These are phyloP conservation scores for Xenopus laevis DNA, from an alignment of 2,113 vertebrate species.

Conservation along the genomic window DNA sequence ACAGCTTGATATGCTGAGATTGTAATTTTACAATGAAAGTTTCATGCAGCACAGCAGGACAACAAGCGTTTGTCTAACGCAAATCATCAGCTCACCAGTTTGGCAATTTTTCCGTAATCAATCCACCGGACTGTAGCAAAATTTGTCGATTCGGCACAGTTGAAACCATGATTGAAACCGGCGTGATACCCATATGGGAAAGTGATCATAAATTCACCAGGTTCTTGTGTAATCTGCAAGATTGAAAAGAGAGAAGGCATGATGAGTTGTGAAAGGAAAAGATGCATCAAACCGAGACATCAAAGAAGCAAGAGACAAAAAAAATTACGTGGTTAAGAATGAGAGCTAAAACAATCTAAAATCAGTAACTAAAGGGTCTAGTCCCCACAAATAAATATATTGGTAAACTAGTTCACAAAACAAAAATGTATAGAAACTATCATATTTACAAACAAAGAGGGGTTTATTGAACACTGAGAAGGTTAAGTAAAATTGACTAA, in stretches of 20 bases:
- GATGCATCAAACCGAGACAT: slow-evolving; percentile 24
- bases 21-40: slow-evolving; percentile 44
- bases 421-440: too few relatives aligned
- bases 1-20: slow-evolving; percentile 17
- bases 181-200: slow-evolving; percentile 97
- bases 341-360: too few relatives aligned
- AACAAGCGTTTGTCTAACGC: slow-evolving; percentile 23
- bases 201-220: slow-evolving; percentile 96
- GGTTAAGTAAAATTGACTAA: too few relatives aligned
- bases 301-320: slow-evolving; percentile 24
- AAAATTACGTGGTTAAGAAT: background rate
- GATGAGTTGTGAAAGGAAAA: slow-evolving; percentile 11
- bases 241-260: slow-evolving; percentile 26
- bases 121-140: slow-evolving; percentile 95
- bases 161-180: slow-evolving; percentile 97
- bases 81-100: slow-evolving; percentile 67
- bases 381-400: too few relatives aligned
- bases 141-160: slow-evolving; percentile 97
- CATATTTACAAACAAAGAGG: too few relatives aligned
- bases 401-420: too few relatives aligned
- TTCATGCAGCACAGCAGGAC: slow-evolving; percentile 41
- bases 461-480: too few relatives aligned
- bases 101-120: slow-evolving; percentile 94
- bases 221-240: slow-evolving; percentile 88
- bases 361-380: too few relatives aligned